Evolutionary conservation across 2,888 invertebrate species (phyloP).

Genomic region (Ischnura elegans): DNA sequence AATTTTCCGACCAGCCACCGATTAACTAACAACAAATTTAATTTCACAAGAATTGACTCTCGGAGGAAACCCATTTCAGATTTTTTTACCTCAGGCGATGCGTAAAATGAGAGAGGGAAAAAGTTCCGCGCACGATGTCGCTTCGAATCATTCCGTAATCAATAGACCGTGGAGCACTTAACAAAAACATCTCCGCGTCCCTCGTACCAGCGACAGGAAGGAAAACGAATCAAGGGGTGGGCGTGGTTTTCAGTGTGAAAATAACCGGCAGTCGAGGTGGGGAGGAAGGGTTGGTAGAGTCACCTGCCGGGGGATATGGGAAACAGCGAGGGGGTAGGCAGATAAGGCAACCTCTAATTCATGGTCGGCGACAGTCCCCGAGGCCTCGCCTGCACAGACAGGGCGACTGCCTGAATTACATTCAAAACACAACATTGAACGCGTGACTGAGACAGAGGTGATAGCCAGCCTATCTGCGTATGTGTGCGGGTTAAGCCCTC

Average conservation of each 20-base stretch:
- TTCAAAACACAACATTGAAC: conserved; percentile 18
- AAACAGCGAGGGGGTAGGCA: neutral
- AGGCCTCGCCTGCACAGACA: conserved; percentile 20
- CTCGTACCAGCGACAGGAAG: neutral
- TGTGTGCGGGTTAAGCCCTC: neutral
- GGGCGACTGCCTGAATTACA: conserved; percentile 48
- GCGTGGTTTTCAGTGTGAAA: conserved; percentile 51
- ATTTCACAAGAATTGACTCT: no score
- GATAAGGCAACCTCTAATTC: conserved; percentile 45
- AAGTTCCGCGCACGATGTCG: neutral
- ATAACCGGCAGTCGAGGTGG: neutral
- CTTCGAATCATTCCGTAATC: neutral
- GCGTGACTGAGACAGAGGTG: neutral
- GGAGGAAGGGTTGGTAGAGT: neutral
- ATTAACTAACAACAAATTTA: no score
- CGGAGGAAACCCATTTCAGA: no score
- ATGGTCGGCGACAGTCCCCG: conserved; percentile 55
- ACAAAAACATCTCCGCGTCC: neutral
- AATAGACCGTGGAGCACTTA: neutral
- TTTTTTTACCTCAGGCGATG: no score
- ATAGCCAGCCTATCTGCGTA: neutral
- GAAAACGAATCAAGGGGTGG: neutral
- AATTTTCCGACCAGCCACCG: no score
- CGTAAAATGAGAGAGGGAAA: neutral
- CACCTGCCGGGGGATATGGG: neutral